Conservation (phyloP, 2,113 vertebrate species). For the Thamnaconus septentrionalis region DNA sequence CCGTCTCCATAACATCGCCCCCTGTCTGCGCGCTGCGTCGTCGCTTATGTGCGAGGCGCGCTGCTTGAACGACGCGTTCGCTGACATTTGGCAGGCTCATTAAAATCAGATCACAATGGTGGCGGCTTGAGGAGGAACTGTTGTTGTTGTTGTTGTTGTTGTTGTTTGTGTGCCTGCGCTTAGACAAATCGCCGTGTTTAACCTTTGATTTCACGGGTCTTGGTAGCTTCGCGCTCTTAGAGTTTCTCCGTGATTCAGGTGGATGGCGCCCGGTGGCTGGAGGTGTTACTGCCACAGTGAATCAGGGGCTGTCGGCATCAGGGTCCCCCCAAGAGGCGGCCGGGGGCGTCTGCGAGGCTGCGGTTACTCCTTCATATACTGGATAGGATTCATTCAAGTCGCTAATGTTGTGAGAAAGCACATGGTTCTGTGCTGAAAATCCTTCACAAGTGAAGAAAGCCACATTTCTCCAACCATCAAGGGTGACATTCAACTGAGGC, state of each 20-base stretch:
- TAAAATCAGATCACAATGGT: conserved; percentile 58
- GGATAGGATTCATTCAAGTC: too few species aligned
- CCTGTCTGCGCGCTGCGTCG: conserved; percentile 40
- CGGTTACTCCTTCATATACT: too few species aligned
- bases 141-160: background rate
- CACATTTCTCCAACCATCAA: too few species aligned
- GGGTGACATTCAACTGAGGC: too few species aligned
- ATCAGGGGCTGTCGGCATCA: too few species aligned
- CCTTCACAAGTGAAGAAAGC: too few species aligned
- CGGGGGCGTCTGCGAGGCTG: too few species aligned
- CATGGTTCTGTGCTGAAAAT: too few species aligned
- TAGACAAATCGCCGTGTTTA: conserved; percentile 20
- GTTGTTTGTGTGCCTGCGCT: conserved; percentile 19
- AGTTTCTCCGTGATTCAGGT: background rate
- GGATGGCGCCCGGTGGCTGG: conserved; percentile 8
- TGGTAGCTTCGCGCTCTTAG: conserved; percentile 19
- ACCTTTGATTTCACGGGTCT: conserved; percentile 34
- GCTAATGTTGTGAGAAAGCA: too few species aligned
- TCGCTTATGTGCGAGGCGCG: conserved; percentile 26
- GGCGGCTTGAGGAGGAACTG: conserved; percentile 29
- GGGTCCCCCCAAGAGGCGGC: too few species aligned
- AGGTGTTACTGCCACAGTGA: too few species aligned
- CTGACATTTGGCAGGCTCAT: conserved; percentile 60
- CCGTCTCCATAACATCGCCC: conserved; percentile 31
- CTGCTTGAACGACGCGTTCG: conserved; percentile 44